Conservation (phyloP, 2,113 vertebrate genomes). For the Toxotes jaculatrix region DNA sequence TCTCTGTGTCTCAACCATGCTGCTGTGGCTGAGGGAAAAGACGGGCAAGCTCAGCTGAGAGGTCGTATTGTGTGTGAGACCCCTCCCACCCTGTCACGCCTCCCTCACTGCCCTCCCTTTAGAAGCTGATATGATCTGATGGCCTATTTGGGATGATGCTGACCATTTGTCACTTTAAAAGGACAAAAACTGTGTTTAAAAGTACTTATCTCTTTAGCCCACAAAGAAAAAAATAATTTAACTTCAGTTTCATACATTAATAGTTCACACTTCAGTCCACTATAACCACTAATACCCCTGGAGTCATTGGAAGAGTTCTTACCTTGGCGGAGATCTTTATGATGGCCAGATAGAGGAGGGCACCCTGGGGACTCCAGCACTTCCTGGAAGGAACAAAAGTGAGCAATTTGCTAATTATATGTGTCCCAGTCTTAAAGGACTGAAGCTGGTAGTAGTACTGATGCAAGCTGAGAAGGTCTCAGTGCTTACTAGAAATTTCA, state of each 20-base stretch:
- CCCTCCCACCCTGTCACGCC: slow-evolving; percentile 55
- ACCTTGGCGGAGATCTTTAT: slow-evolving; percentile 56
- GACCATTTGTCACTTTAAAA: background rate
- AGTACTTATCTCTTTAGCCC: background rate
- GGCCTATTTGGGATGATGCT: slow-evolving; percentile 16
- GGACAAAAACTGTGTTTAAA: background rate
- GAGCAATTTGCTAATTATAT: background rate
- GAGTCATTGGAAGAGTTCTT: slow-evolving; percentile 2
- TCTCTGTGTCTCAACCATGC: background rate
- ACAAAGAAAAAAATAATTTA: background rate
- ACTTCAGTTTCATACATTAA: background rate
- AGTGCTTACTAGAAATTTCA: background rate
- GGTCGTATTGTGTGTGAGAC: slow-evolving; percentile 52
- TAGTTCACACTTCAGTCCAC: background rate
- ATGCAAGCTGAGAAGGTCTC: background rate
- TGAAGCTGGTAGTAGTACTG: background rate
- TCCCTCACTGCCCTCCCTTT: slow-evolving; percentile 8
- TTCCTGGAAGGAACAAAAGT: slow-evolving; percentile 57
- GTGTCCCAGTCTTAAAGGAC: background rate
- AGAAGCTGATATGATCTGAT: slow-evolving; percentile 38
- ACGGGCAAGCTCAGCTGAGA: slow-evolving; percentile 50
- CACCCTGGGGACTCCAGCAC: slow-evolving; percentile 30
- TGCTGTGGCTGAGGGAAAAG: slow-evolving; percentile 27
- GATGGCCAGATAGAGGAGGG: slow-evolving; percentile 33
- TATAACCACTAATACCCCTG: slow-evolving; percentile 8